These are phyloP conservation scores for Calosoma granatense DNA, from an alignment of 1,140 invertebrate genomes.

Conservation along the genomic window DNA sequence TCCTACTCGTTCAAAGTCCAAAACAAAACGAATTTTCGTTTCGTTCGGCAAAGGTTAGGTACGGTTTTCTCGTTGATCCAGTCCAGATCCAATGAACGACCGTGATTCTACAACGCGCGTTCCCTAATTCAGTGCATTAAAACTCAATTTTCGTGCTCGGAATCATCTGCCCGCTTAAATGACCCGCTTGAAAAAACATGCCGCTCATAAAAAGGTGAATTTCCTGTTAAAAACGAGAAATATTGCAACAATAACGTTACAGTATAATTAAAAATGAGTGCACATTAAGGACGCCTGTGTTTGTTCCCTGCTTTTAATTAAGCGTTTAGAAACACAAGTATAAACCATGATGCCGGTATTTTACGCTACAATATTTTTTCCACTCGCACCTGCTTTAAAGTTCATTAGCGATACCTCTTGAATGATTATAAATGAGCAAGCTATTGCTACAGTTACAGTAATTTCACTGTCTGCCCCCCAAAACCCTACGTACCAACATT, in stretches of 20 bases:
- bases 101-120: no score
- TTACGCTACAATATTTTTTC: background rate
- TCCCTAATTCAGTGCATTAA: no score
- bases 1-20: no score
- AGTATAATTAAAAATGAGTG: background rate
- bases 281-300: background rate
- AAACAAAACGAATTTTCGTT: no score
- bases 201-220: background rate
- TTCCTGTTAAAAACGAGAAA: background rate
- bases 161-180: background rate
- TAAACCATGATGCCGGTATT: background rate
- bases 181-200: background rate
- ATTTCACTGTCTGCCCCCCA: no score
- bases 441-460: no score
- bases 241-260: background rate
- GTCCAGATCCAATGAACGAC: no score
- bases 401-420: background rate
- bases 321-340: background rate
- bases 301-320: background rate
- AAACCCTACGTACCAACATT: no score
- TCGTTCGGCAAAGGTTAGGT: no score
- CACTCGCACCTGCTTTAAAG: background rate
- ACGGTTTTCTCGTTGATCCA: no score
- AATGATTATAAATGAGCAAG: background rate
- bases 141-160: background rate